phyloP scores from a whole-genome alignment of 2,888 invertebrate genomes.

The Ptilodon capucinus region DNA sequence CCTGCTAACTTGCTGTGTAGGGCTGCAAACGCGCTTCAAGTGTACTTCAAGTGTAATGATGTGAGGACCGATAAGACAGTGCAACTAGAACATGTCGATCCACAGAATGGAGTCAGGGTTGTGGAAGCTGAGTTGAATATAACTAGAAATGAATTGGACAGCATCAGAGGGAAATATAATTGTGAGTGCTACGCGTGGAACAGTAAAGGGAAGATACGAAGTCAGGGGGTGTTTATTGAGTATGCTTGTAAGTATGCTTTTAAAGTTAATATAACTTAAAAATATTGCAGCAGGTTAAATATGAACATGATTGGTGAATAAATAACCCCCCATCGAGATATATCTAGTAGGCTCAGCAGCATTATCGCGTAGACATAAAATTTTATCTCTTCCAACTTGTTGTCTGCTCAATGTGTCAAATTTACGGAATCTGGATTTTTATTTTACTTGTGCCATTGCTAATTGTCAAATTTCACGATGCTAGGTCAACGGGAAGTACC shows the following conservation, averaged over 20 bases:
- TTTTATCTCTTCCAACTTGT: too few relatives aligned
- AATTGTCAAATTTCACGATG: too few relatives aligned
- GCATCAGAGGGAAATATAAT: slow-evolving; percentile 90
- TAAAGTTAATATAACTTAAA: not conserved
- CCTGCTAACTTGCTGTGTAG: slow-evolving; percentile 94
- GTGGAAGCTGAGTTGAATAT: slow-evolving; percentile 90
- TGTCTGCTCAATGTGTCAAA: too few relatives aligned
- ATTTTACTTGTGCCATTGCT: too few relatives aligned
- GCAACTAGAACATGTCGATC: slow-evolving; percentile 89
- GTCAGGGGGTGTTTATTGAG: slow-evolving; percentile 89
- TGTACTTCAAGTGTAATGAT: slow-evolving; percentile 91
- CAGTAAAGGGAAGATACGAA: slow-evolving; percentile 88
- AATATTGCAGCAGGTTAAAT: too few relatives aligned
- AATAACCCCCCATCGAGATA: too few relatives aligned
- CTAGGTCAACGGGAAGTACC: too few relatives aligned
- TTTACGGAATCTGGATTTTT: too few relatives aligned
- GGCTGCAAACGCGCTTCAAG: slow-evolving; percentile 94
- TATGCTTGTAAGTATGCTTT: slow-evolving; percentile 90
- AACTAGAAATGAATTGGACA: slow-evolving; percentile 91
- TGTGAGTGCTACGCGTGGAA: slow-evolving; percentile 95
- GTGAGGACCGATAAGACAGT: slow-evolving; percentile 79
- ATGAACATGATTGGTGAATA: too few relatives aligned
- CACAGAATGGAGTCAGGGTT: slow-evolving; percentile 89
- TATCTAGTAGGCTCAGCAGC: too few relatives aligned
- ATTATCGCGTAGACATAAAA: too few relatives aligned